These are phyloP conservation scores for Belonocnema kinseyi DNA, from an alignment of 1,140 invertebrate genomes.

Conservation along the genomic window DNA sequence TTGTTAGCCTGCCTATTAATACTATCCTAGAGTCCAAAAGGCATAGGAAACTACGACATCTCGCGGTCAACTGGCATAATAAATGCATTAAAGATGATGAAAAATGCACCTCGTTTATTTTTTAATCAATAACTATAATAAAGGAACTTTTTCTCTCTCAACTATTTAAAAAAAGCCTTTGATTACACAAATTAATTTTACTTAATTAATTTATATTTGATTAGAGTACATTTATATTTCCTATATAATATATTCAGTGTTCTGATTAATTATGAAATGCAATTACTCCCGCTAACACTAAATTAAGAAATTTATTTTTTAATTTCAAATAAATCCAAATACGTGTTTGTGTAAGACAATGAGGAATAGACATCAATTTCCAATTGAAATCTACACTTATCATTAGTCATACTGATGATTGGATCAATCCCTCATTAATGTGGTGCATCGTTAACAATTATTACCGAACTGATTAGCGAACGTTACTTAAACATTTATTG, in stretches of 20 bases:
- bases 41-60: slow-evolving; percentile 13
- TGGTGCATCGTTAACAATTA: not conserved
- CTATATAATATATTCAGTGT: too few species aligned
- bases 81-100: not conserved
- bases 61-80: slow-evolving; percentile 3
- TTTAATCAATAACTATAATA: not conserved
- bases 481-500: not conserved
- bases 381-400: not conserved
- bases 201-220: too few species aligned
- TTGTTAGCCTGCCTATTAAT: slow-evolving; percentile 1
- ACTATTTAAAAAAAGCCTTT: not conserved
- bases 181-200: too few species aligned
- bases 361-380: not conserved
- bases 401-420: slow-evolving; percentile 21
- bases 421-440: slow-evolving; percentile 15
- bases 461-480: slow-evolving; percentile 12
- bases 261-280: too few species aligned
- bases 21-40: slow-evolving; percentile 5
- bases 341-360: not conserved
- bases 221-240: too few species aligned
- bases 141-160: not conserved
- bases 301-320: too few species aligned
- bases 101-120: slow-evolving; percentile 20
- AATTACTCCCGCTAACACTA: too few species aligned
- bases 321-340: not conserved